Percentiles rank a stretch among this genome's conserved stretches.
Conservation (phyloP, 2,888 invertebrate genomes). For the Chorisops tibialis region DNA sequence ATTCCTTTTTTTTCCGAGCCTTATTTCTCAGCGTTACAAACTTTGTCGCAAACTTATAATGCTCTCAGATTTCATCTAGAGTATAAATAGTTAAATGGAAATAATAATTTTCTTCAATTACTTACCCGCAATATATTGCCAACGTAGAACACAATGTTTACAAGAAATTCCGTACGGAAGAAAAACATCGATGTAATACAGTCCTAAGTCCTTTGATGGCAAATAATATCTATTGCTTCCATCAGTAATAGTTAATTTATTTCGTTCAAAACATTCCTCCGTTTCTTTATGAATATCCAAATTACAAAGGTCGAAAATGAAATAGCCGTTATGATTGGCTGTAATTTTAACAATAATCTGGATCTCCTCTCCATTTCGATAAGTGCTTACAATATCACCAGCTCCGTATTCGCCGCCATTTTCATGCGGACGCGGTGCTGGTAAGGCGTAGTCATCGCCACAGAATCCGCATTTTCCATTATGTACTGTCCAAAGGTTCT, state of each 20-base stretch:
- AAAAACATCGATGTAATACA: conserved; percentile 39
- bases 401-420: conserved; percentile 54
- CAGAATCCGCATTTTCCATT: conserved; percentile 57
- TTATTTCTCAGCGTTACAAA: too few relatives aligned
- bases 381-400: conserved; percentile 53
- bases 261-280: conserved; percentile 54
- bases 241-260: conserved; percentile 46
- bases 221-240: conserved; percentile 40
- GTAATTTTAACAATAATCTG: conserved; percentile 49
- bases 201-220: conserved; percentile 36
- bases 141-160: conserved; percentile 56
- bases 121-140: conserved; percentile 56
- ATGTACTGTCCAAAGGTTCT: conserved; percentile 52
- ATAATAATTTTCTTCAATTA: too few relatives aligned
- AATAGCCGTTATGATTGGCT: conserved; percentile 54
- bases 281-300: conserved; percentile 52
- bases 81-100: neutral
- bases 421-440: conserved; percentile 55
- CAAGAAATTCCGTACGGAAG: conserved; percentile 54
- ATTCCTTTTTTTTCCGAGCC: too few relatives aligned
- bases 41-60: too few relatives aligned
- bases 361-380: conserved; percentile 41
- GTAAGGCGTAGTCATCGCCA: conserved; percentile 54
- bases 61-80: too few relatives aligned
- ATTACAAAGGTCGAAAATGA: conserved; percentile 55